Evolutionary conservation across 2,888 invertebrate genomes (phyloP), one percentile per base, ranked within the genome.

Genomic region (Mamestra brassicae): DNA sequence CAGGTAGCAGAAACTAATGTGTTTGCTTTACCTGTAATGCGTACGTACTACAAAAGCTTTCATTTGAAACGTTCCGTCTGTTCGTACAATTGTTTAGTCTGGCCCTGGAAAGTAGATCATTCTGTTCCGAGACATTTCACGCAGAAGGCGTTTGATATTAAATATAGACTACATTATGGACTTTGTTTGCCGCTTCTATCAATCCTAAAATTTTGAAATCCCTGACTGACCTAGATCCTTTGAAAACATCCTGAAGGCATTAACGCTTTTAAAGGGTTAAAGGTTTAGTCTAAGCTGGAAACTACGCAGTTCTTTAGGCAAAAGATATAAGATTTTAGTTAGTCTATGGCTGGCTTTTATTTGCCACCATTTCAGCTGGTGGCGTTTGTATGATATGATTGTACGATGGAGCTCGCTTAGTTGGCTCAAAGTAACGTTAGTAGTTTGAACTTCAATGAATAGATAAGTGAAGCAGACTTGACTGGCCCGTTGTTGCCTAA

Each of bases 1-100:
- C 2, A 45, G 26, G 45, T 26, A 62, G 38, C 10, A 45, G 1
- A 8, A 60, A 13, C 11, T 38, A 79, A 71, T 64, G 80, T 72
- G 73, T 71, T 71, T 47, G 58, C 50, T 57, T 26, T 63, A 60
- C 52, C 34, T 64, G 62, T 34, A 10, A 17, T 11, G 15, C 11
- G 11, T 47, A 7, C 45, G n/a, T 36, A 34, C 26, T 50, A 13
- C 5, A 17, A n/a, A 62, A 36, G 38, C 60, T 38, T 36, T 38
- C 2, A 47, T 72, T 26, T 61, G n/a, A 61, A 54, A 34, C 34
- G 45, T 38, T 54, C 34, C 36, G 17, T 81, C 42, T 68, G 76
- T 68, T 15, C 50, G 50, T 47, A 34, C 3, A 4, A 26, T 26
- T 81, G 55, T 79, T 65, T 81, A 66, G 82, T 76, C 70, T 69